Evolutionary conservation across 2,113 vertebrate genomes (phyloP).

Genomic region (Chlorocebus sabaeus): DNA sequence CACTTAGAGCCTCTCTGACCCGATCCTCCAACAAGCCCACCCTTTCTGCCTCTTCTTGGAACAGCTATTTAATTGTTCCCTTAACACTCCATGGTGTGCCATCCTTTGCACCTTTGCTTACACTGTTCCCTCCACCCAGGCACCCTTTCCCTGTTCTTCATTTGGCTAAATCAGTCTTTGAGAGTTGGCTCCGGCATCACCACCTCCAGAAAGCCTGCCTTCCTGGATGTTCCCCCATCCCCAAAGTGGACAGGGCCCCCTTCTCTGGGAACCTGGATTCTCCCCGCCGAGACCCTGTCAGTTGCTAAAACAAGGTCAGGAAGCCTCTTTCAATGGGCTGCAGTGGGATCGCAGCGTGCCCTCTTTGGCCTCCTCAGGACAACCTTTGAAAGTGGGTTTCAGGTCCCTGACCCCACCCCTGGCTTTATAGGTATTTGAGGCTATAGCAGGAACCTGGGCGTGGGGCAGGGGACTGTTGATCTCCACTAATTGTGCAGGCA

Average conservation of each 20-base stretch:
- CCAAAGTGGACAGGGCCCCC: neutral
- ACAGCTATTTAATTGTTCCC: neutral
- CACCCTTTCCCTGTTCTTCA: neutral
- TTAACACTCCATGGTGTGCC: accelerated
- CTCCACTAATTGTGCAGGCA: neutral
- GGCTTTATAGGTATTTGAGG: neutral
- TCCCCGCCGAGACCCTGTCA: neutral
- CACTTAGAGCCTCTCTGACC: neutral
- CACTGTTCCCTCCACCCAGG: neutral
- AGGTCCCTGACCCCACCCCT: neutral
- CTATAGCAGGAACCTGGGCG: accelerated
- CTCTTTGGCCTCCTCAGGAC: neutral
- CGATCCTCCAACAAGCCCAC: neutral
- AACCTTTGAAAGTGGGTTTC: neutral
- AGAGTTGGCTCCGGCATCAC: neutral
- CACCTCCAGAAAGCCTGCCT: slow-evolving; percentile 10
- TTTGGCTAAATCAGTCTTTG: neutral
- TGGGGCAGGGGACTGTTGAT: accelerated
- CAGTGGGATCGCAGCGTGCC: neutral
- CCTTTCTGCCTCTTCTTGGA: neutral
- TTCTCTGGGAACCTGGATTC: neutral
- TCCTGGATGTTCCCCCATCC: neutral
- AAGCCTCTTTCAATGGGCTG: neutral
- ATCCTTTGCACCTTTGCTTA: neutral
- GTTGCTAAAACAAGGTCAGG: neutral